Conservation (phyloP, 2,888 invertebrate genomes). For the Tuberolachnus salignus region DNA sequence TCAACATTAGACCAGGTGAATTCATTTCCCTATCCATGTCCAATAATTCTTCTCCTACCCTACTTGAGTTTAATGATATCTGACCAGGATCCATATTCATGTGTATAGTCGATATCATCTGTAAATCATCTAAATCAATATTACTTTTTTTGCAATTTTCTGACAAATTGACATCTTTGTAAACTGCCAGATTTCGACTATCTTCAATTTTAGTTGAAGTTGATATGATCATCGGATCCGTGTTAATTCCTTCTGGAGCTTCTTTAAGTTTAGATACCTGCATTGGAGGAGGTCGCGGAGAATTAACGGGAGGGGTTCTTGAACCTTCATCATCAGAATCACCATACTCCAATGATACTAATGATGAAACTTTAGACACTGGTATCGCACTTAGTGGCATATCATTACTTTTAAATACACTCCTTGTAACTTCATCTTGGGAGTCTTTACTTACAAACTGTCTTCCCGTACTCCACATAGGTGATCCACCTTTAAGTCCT, state of each 20-base stretch:
- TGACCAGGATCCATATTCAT: constrained; percentile 53
- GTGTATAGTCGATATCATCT: constrained; percentile 56
- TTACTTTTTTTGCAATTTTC: constrained; percentile 60
- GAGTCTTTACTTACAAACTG: constrained; percentile 57
- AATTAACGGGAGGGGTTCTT: constrained; percentile 59
- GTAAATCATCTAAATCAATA: constrained; percentile 60
- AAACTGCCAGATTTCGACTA: constrained; percentile 58
- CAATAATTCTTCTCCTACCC: constrained; percentile 51
- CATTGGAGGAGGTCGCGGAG: constrained; percentile 51
- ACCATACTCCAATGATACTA: constrained; percentile 69
- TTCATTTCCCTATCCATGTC: constrained; percentile 51
- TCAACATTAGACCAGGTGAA: constrained; percentile 45
- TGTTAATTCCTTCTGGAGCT: constrained; percentile 51
- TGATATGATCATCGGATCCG: constrained; percentile 53
- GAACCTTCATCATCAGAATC: constrained; percentile 69
- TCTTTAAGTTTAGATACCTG: constrained; percentile 51
- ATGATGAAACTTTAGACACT: constrained; percentile 64
- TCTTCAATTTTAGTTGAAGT: constrained; percentile 55
- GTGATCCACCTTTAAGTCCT: constrained; percentile 64
- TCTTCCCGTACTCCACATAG: constrained; percentile 60
- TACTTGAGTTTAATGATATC: constrained; percentile 49
- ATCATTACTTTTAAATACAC: constrained; percentile 58
- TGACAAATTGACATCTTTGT: constrained; percentile 60
- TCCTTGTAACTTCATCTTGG: constrained; percentile 57
- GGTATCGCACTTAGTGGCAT: constrained; percentile 56